A percentile compares a stretch with the other conserved stretches of the same genome.
phyloP scores from a whole-genome alignment of 2,797 vertebrate species.

The Lerista edwardsae region DNA sequence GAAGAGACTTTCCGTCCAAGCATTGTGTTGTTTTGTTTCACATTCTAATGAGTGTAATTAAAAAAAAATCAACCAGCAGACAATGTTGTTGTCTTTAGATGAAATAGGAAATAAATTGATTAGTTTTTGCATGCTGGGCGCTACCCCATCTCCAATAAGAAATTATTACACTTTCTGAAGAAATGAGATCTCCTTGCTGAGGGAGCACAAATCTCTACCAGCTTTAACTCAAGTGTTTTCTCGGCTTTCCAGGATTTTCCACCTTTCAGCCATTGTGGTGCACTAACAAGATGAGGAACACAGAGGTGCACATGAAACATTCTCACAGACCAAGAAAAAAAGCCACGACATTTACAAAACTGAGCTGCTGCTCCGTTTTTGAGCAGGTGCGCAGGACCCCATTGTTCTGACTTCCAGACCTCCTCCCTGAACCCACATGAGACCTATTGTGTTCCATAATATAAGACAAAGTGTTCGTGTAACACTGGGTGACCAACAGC shows the following conservation, averaged over 20 bases:
- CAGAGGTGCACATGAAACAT: constrained; percentile 61
- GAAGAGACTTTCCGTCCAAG: background rate
- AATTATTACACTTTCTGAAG: constrained; percentile 13
- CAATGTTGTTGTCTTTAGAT: background rate
- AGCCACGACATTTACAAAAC: constrained; percentile 58
- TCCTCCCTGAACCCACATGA: constrained; percentile 10
- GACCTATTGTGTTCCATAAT: constrained; percentile 39
- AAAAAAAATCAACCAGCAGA: background rate
- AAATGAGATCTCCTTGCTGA: background rate
- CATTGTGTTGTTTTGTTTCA: background rate
- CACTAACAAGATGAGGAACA: constrained; percentile 48
- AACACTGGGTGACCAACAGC: constrained; percentile 34
- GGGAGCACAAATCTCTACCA: background rate
- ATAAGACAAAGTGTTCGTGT: constrained; percentile 62
- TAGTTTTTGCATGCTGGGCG: constrained; percentile 33
- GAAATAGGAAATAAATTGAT: constrained; percentile 2
- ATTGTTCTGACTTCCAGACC: constrained; percentile 40
- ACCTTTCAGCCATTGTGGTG: background rate
- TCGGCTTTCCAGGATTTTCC: background rate
- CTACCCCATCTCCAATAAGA: background rate
- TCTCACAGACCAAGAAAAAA: constrained; percentile 66
- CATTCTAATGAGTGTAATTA: constrained; percentile 3
- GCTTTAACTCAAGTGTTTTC: background rate
- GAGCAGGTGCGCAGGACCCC: constrained; percentile 33
- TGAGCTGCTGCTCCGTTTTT: constrained; percentile 16